Evolutionary conservation across 2,888 invertebrate species (phyloP), one percentile per base, ranked within the genome.

Genomic region (Miltochrista miniata): DNA sequence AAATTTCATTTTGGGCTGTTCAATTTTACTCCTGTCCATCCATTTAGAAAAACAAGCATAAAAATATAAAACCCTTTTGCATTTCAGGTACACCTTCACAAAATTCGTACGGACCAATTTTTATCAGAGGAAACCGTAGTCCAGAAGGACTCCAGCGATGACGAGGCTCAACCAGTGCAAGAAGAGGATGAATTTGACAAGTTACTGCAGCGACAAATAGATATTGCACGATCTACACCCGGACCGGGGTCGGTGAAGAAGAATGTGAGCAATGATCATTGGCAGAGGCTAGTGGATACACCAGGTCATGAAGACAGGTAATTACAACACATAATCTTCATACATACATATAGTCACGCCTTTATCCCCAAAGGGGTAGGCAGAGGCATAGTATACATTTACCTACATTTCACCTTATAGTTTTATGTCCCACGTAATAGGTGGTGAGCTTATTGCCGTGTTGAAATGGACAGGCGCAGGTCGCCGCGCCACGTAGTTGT

Each of bases 131-230:
- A 92, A 36, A 74, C 85, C 0, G 81, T 87, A 0, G 79, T 83
- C 0, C 83, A 90, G 42, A 83, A 85, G 24, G 85, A 92, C 18
- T 89, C 88, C 0, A 83, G 85, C 18, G 93, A 93, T 13, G 91
- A 92, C 1, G 92, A 90, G 8, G 78, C 81, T 0, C 48, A 43
- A 14, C 80, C 83, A 0, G 65, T 66, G 0, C 87, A 75, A 1
- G 92, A 92, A 33, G 87, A 93, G 15, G 94, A 94, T 70, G 94
- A 94, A 66, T 94, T 95, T 62, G 94, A 95, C 73, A 92, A 93
- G 14, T 68, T 95, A 0, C 70, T 95, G 45, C 93, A 93, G 54
- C 93, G 94, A 69, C 94, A 95, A 73, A 94, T 95, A 44, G 93
- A 94, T 2, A 79, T 93, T 53, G 93, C 93, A 0, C 82, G 87